Evolutionary conservation across 2,113 vertebrate genomes (phyloP).

Genomic region (Lampris megalopsis): DNA sequence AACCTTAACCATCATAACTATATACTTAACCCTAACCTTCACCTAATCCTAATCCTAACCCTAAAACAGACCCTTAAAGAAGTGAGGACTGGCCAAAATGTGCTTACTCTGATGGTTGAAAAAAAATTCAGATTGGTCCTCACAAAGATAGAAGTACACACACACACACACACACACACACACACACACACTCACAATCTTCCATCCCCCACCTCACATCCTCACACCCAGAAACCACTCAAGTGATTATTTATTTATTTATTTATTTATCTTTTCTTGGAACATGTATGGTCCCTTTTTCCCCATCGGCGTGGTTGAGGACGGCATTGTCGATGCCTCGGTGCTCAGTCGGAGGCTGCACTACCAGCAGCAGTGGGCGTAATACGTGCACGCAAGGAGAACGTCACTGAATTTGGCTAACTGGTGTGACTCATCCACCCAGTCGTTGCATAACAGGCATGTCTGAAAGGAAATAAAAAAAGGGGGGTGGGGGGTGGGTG

Average conservation of each 20-base stretch:
- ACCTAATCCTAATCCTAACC: no score
- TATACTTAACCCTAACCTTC: no score
- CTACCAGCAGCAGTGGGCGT: slow-evolving; percentile 45
- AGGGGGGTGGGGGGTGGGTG: slow-evolving; percentile 13
- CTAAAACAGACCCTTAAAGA: no score
- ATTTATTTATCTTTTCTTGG: neutral
- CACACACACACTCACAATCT: slow-evolving; percentile 5
- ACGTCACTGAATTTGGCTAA: slow-evolving; percentile 62
- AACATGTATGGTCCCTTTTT: slow-evolving; percentile 26
- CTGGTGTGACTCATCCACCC: slow-evolving; percentile 76
- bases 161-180: slow-evolving; percentile 6
- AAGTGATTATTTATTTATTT: slow-evolving; percentile 5
- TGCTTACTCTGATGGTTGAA: no score
- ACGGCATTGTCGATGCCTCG: slow-evolving; percentile 55
- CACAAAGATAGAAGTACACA: neutral
- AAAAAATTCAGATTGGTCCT: no score
- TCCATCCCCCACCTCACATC: neutral
- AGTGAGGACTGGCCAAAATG: no score
- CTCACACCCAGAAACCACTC: slow-evolving; percentile 9
- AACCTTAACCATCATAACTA: no score
- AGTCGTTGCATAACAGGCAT: slow-evolving; percentile 66
- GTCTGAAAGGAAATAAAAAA: slow-evolving; percentile 41
- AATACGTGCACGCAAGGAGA: slow-evolving; percentile 40
- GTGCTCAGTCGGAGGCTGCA: slow-evolving; percentile 52
- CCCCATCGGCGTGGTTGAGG: slow-evolving; percentile 47